Evolutionary conservation across 2,797 vertebrate species (phyloP).

Genomic region (Distichodus sexfasciatus): DNA sequence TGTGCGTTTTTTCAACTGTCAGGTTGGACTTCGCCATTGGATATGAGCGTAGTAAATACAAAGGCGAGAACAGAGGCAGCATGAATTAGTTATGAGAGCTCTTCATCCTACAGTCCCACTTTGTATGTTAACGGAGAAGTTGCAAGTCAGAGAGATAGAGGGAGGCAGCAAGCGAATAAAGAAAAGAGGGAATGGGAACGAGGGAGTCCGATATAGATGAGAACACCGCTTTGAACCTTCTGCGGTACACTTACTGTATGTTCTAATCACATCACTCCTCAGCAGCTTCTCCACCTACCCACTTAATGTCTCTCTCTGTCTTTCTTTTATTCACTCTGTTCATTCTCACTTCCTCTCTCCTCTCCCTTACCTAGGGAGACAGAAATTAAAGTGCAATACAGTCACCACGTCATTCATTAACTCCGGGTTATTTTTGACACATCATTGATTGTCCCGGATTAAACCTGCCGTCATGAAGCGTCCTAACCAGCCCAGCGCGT

Average conservation of each 20-base stretch:
- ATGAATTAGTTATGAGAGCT: constrained; percentile 49
- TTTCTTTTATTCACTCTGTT: neutral
- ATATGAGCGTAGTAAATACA: constrained; percentile 34
- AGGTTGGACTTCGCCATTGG: constrained; percentile 25
- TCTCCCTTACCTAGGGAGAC: neutral
- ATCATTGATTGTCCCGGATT: neutral
- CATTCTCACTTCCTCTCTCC: neutral
- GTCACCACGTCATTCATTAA: neutral
- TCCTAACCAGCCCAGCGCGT: neutral
- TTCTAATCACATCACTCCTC: constrained; percentile 25
- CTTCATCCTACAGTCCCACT: constrained; percentile 23
- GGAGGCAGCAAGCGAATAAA: neutral
- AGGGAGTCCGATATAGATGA: neutral
- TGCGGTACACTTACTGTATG: neutral
- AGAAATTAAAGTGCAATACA: neutral
- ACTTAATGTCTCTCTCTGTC: neutral
- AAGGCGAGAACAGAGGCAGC: neutral
- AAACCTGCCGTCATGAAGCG: too few species aligned
- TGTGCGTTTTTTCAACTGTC: constrained; percentile 21
- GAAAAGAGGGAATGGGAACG: constrained; percentile 12
- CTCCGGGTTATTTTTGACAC: neutral
- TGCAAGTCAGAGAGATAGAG: constrained; percentile 9
- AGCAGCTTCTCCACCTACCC: neutral
- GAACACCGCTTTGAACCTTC: constrained; percentile 27
- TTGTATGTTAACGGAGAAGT: constrained; percentile 26